Evolutionary conservation across 2,113 vertebrate species (phyloP).

Genomic region (Lathamus discolor): DNA sequence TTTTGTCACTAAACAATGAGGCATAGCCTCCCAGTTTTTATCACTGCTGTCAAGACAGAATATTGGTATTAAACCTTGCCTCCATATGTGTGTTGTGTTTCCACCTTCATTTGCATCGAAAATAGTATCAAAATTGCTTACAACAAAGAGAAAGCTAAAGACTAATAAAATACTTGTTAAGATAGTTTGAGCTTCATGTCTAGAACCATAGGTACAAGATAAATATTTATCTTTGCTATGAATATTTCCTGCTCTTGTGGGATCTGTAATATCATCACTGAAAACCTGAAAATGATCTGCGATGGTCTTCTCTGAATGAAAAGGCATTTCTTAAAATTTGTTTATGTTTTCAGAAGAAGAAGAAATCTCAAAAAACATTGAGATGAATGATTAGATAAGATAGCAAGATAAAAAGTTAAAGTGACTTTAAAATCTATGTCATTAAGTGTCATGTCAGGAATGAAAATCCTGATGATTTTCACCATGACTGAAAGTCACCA

Average conservation of each 20-base stretch:
- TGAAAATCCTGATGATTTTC: not conserved
- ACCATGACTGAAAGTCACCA: not conserved
- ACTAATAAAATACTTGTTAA: not conserved
- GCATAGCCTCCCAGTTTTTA: conserved; percentile 65
- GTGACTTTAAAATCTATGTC: not conserved
- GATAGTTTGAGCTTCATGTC: not conserved
- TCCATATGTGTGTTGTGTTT: not conserved
- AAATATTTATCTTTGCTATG: not conserved
- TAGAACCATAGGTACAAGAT: not conserved
- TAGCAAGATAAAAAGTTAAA: not conserved
- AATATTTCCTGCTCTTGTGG: not conserved
- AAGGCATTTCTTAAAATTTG: not conserved
- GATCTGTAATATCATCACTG: not conserved
- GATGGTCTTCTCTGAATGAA: not conserved
- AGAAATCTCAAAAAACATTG: not conserved
- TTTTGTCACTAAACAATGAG: conserved; percentile 68
- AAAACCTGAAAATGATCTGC: not conserved
- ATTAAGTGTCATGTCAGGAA: not conserved
- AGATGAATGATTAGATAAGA: not conserved
- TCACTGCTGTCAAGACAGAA: conserved; percentile 33
- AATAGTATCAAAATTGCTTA: not conserved
- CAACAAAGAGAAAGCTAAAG: not conserved
- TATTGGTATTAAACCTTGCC: conserved; percentile 39
- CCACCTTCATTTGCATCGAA: conserved; percentile 25
- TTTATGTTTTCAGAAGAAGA: not conserved